Evolutionary conservation across 2,113 vertebrate genomes (phyloP), one percentile per base, ranked within the genome.

Genomic region (Origma solitaria): DNA sequence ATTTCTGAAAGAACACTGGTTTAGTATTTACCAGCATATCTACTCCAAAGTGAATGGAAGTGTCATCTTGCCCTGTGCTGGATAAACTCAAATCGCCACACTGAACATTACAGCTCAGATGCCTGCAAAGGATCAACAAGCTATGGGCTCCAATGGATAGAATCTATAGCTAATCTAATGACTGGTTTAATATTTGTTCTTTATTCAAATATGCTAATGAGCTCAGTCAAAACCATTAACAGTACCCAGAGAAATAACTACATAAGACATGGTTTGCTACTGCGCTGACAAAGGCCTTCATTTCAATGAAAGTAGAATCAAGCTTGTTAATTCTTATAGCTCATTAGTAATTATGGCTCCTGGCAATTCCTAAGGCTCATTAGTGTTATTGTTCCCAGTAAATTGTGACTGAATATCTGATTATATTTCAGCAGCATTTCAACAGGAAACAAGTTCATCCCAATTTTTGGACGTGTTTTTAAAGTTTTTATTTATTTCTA

Each of bases 21-120:
- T 98, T 98, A 73, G 88, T 90, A 76, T 66, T 49, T 66, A 49
- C 15, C 19, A 82, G 24, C 25, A 16, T 80, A 18, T 21, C 91
- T 98, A 35, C 72, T 96, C 20, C 96, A 98, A 91, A 97, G 94
- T 11, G 93, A 98, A 73, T 93, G 91, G 96, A 97, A 98, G 72
- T 95, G 95, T 77, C 82, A 97, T 45, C 60, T 51, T 47, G 66
- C 68, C 27, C 68, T 51, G 3, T 96, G 95, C 94, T 87, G 97
- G 18, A 89, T 61, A 84, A 97, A 23, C 38, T 98, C 68, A 92
- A 91, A 60, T 76, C 77, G 65, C 82, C 96, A 49, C 77, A 97
- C 95, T 72, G 42, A 97, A 82, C 53, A 71, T 96, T 15, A 65
- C 83, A 85, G 90, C 95, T 61, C 96, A 80, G 96, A 82, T 97